Base-by-base conservation (phyloP, 1,140 invertebrate genomes). In the Pteromalus puparum region DNA sequence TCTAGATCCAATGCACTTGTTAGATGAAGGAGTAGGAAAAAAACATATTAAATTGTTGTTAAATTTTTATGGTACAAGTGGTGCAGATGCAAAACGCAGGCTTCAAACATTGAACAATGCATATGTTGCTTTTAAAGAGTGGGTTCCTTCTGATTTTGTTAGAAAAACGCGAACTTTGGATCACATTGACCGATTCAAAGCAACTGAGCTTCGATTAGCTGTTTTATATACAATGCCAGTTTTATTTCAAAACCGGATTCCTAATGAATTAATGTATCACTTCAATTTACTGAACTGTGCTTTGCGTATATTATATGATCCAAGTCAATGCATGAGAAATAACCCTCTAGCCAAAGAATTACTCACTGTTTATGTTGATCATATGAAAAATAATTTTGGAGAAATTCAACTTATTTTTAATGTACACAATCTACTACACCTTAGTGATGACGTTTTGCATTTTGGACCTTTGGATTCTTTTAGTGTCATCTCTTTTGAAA, bases 201-300 rank as follows among this genome's bases (percentile, higher is more conserved):
- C 38, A 12, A 93, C 93, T 74, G 93, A 94, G 87, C 92, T 92
- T 87, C 83, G 93, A 34, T 86, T 90, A 72, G 93, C 94, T 88
- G 79, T 94, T 28, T 85, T 94, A 7, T 94, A 94, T 87, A 91
- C 89, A n/a, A 93, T 93, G 15, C 87, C 91, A 68, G 81, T 92
- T n/a, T 88, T 91, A 68, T 87, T 94, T 30, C 89, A 87, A 84
- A 79, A 87, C 42, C 85, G 88, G 83, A 53, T 93, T 42, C n/a
- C 83, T 34, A 46, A 87, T 48, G 82, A 90, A n/a, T n/a, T 87
- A 21, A 92, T 93, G 88, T n/a, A 87, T 18, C 88, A 94, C 86
- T 94, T 94, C 87, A 53, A 84, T 21, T 30, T 21, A 4, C 61
- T 87, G 2, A 82, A 87, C n/a, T 80, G 73, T 67, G 82, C 82